phyloP scores from a whole-genome alignment of 2,888 invertebrate genomes.

The Dysmachus trigonus region DNA sequence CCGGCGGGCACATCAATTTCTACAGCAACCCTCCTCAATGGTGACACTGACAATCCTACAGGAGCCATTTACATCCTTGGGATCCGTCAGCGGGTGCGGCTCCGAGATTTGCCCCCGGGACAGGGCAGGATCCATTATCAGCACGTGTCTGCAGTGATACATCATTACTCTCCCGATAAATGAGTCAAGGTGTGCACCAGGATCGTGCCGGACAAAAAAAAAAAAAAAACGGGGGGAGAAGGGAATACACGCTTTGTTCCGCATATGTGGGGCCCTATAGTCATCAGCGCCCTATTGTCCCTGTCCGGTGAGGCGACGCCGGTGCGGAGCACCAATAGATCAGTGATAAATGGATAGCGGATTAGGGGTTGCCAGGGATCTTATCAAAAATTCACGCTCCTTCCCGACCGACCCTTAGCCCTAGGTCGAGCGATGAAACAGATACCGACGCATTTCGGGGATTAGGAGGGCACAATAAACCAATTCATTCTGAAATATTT shows the following conservation, averaged over 20 bases:
- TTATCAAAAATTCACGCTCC: conserved; percentile 45
- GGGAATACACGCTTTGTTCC: conserved; percentile 21
- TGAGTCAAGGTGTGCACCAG: conserved; percentile 32
- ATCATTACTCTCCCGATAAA: conserved; percentile 44
- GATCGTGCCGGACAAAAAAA: conserved; percentile 21
- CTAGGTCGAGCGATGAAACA: neutral
- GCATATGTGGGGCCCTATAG: neutral
- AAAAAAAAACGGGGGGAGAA: conserved; percentile 3
- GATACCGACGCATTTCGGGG: conserved; percentile 17
- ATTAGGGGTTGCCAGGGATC: conserved; percentile 39
- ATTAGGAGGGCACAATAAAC: conserved; percentile 38
- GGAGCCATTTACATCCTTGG: conserved; percentile 32
- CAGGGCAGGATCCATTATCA: conserved; percentile 44
- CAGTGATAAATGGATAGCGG: conserved; percentile 47
- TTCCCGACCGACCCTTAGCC: neutral
- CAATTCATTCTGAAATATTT: conserved; percentile 42
- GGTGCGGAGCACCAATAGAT: conserved; percentile 45
- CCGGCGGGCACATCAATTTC: neutral
- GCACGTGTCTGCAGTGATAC: conserved; percentile 48
- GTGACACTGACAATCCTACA: conserved; percentile 46
- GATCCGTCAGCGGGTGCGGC: neutral
- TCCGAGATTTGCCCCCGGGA: neutral
- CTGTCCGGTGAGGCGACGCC: conserved; percentile 39
- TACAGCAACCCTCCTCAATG: conserved; percentile 4
- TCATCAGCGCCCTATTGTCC: conserved; percentile 45